Base-by-base conservation (phyloP, 2,113 vertebrate genomes). In the Triplophysa dalaica region DNA sequence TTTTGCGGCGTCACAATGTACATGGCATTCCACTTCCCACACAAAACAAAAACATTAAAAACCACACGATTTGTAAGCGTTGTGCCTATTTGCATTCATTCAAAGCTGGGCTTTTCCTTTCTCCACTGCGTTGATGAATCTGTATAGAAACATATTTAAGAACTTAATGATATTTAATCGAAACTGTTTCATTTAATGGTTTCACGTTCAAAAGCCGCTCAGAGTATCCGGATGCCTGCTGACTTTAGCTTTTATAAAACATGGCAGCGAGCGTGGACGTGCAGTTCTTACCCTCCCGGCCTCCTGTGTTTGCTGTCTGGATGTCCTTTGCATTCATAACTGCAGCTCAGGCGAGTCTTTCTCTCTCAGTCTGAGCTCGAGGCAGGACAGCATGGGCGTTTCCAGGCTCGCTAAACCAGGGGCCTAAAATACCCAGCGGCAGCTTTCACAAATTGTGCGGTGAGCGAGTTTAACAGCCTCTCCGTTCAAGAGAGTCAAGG, bases 351-450 rank as follows among this genome's bases (percentile, higher is more conserved):
- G 29, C 45, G 62, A 77, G 62, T 77, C 75, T 65, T 69, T 70
- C 56, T 43, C 65, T 76, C 78, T 77, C 52, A 21, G 67, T 84
- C 38, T 61, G 52, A 65, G 70, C 79, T 54, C 26, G 43, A 81
- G 73, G 21, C 64, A 7, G 65, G 79, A 84, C 75, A 60, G 63
- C 64, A 74, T 75, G 79, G 75, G 83, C 79, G 79, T 79, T 75
- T 77, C 75, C 69, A 48, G 52, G 64, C 54, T 66, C 74, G 48
- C 79, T 54, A 33, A 62, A 56, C 41, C 48, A 67, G 48, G 64
- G 69, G 78, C 77, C 73, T 75, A 81, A 85, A 81, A 85, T 78
- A 85, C 82, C 76, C 82, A 12, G 38, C 48, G 78, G 75, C 76
- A 45, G 70, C 43, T 12, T 83, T 75, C 79, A 72, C 82, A 77